Base-by-base conservation (phyloP, 1,140 invertebrate species). In the Drosophila miranda region DNA sequence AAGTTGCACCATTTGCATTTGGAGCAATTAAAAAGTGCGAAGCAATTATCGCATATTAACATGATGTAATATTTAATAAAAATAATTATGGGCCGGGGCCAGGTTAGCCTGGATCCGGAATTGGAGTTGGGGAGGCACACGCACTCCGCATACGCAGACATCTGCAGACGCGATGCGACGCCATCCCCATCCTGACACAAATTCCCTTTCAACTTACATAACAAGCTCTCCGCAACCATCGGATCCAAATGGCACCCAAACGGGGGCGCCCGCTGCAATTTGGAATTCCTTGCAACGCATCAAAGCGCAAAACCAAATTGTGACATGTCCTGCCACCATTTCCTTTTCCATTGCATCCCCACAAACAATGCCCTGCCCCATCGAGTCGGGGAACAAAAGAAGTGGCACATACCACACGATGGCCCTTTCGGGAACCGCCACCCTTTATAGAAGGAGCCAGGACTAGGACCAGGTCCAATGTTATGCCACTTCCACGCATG, bases 121-220 rank as follows among this genome's bases (percentile, higher is more conserved):
- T 6, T 26, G 43, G 8, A 61, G 46, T 21, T 43, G 34, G 16
- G 34, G 34, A 38, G 34, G 34, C 34, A 38, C 48, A 70, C 68
- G 67, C 60, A 58, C 53, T 74, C 42, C 60, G 42, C 42, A 73
- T 72, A 54, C 69, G 69, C 71, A 74, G 70, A 63, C 71, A 74
- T 59, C 48, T 38, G 46, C 34, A 59, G 46, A 59, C 46, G 16
- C 38, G 69, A 16, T 34, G 60, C 70, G 69, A 16, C 48, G 60
- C 70, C 50, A 46, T 19, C n/a, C n/a, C 8, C 26, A 13, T 54
- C 51, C 71, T 75, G 72, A 75, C 72, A 75, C 72, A 75, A 75
- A 75, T 75, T 75, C 61, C 55, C 61, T 55, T 73, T 59, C 55
- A 58, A 75, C 38, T 75, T 73, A 64, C 69, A 75, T 42, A 75